These are phyloP conservation scores for Rachycentron canadum DNA, from an alignment of 2,797 vertebrate genomes.

Conservation along the genomic window DNA sequence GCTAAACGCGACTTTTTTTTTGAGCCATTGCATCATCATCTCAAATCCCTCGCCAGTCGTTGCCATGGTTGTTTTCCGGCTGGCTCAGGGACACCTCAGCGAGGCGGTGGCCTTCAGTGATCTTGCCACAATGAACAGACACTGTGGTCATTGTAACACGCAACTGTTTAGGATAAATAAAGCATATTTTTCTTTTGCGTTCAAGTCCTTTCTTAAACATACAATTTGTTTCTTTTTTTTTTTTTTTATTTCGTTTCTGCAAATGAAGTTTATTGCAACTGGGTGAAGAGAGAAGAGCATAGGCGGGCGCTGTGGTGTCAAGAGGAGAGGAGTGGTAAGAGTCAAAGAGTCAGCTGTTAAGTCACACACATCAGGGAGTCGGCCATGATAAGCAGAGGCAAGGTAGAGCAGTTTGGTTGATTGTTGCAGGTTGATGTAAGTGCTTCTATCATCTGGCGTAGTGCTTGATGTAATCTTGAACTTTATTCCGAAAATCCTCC, in stretches of 20 bases:
- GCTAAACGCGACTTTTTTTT: slow-evolving; percentile 9
- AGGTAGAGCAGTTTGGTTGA: slow-evolving; percentile 75
- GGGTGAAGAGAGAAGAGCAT: slow-evolving; percentile 34
- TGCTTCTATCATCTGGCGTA: slow-evolving; percentile 96
- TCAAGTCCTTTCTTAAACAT: slow-evolving; percentile 47
- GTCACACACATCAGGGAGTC: slow-evolving; percentile 55
- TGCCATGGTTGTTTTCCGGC: slow-evolving; percentile 32
- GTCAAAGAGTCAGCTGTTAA: slow-evolving; percentile 65
- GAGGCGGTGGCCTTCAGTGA: slow-evolving; percentile 15
- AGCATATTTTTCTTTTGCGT: slow-evolving; percentile 55
- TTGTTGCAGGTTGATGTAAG: slow-evolving; percentile 63
- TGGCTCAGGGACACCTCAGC: slow-evolving; percentile 26
- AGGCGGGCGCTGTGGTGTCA: slow-evolving; percentile 32
- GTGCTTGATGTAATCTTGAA: slow-evolving; percentile 98
- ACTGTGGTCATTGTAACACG: slow-evolving; percentile 45
- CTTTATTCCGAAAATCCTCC: slow-evolving; percentile 97
- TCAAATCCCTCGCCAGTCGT: slow-evolving; percentile 5
- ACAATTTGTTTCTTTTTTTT: slow-evolving; percentile 5
- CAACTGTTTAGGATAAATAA: slow-evolving; percentile 54
- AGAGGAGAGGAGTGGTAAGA: slow-evolving; percentile 22
- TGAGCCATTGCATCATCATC: neutral
- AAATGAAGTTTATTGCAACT: slow-evolving; percentile 65
- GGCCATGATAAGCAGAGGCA: slow-evolving; percentile 72
- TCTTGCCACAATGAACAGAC: slow-evolving; percentile 39
- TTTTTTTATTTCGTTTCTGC: slow-evolving; percentile 34